Base-by-base conservation (phyloP, 2,888 invertebrate genomes). In the Oegoconia quadripuncta region DNA sequence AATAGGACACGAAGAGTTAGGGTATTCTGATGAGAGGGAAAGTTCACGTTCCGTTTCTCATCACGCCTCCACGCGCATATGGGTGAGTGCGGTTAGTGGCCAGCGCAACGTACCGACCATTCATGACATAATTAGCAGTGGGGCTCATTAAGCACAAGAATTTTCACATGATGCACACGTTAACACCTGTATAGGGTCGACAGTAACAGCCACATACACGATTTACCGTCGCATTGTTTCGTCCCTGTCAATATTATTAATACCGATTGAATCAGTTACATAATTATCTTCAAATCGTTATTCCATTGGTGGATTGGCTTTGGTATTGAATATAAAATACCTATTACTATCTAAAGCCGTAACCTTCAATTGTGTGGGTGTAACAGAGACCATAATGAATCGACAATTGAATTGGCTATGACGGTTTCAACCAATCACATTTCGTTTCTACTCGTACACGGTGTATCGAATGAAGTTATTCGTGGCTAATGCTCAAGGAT, bases 21-120 rank as follows among this genome's bases (percentile, higher is more conserved):
- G 80, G 72, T 64, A 69, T 71, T 66, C 64, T 75, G 73, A 74
- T 63, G 82, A 87, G 86, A 87, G 86, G 86, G 86, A 87, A 87
- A 87, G 86, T 84, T 72, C 59, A 75, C 74, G 75, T 73, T 73
- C 73, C 73, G 75, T 68, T 74, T 70, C 76, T 76, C 81, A 79
- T 71, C 77, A 82, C 84, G 86, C 74, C 70, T 78, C 67, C 55
- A 52, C 74, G 84, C 75, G 66, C 76, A 86, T 68, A 66, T 87
- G 77, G 87, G 87, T 84, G 82, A 86, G 75, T 81, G 74, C 75
- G 83, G 82, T 74, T 70, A 75, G 67, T 74, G 77, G 63, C 69
- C 75, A 72, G 66, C 69, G 70, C 83, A 82, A 81, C 74, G 84
- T 66, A 79, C 83, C 84, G 75, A 63, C 75, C 81, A 86, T 59